These are phyloP conservation scores for Thaleichthys pacificus DNA, from an alignment of 2,797 vertebrate species.

Conservation along the genomic window DNA sequence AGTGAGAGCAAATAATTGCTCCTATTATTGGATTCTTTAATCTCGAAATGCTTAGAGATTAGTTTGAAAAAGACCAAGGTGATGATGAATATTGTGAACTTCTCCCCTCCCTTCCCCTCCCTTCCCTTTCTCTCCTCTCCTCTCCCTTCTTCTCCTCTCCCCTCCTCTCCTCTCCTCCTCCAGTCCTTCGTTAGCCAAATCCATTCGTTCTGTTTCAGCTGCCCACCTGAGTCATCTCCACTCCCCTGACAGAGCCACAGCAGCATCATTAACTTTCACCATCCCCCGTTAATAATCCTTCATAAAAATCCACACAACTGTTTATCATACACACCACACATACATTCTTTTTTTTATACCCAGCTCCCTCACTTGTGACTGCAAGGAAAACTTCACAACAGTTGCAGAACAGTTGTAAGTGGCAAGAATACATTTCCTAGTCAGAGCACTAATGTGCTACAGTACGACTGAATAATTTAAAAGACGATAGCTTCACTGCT, in stretches of 20 bases:
- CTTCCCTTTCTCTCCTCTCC: slow-evolving; percentile 26
- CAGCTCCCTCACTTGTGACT: not conserved
- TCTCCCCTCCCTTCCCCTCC: slow-evolving; percentile 1
- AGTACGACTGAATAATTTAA: no score
- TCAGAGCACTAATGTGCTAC: no score
- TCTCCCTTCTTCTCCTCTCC: slow-evolving; percentile 10
- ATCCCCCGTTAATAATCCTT: slow-evolving; percentile 21
- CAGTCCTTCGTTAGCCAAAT: slow-evolving; percentile 9
- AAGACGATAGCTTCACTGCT: no score
- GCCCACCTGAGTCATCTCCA: slow-evolving; percentile 28
- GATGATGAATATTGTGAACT: not conserved
- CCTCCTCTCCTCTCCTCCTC: slow-evolving; percentile 1
- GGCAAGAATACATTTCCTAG: not conserved
- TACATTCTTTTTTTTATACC: not conserved
- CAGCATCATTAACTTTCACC: slow-evolving; percentile 32
- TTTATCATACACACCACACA: slow-evolving; percentile 1
- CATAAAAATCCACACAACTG: not conserved
- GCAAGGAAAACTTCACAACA: not conserved
- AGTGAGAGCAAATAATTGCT: slow-evolving; percentile 3
- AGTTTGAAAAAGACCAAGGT: slow-evolving; percentile 1
- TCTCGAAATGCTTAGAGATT: slow-evolving; percentile 10
- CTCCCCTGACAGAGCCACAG: slow-evolving; percentile 15
- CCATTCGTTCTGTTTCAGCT: slow-evolving; percentile 31
- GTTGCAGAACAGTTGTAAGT: not conserved
- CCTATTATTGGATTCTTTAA: not conserved